Evolutionary conservation across 1,140 invertebrate species (phyloP).

Genomic region (Conopomorpha cramerella): DNA sequence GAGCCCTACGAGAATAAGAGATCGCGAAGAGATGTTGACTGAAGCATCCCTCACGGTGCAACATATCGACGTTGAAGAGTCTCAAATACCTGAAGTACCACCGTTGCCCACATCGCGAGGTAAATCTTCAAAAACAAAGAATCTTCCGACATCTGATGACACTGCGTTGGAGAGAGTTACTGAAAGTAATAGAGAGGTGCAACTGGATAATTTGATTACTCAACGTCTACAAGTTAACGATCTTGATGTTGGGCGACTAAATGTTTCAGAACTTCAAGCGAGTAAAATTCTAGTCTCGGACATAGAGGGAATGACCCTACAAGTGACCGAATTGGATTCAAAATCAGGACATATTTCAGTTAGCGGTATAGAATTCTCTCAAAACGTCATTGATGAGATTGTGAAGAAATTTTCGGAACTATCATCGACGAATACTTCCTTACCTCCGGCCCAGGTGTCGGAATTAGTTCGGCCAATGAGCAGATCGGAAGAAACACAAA

Average conservation of each 20-base stretch:
- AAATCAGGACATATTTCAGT: constrained; percentile 67
- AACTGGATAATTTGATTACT: constrained; percentile 47
- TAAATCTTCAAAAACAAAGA: constrained; percentile 9
- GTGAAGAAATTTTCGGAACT: constrained; percentile 59
- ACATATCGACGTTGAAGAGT: constrained; percentile 39
- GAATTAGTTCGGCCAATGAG: constrained; percentile 21
- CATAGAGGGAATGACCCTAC: constrained; percentile 72
- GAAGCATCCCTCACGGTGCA: constrained; percentile 63
- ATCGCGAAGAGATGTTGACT: constrained; percentile 54
- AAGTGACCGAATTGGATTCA: constrained; percentile 68
- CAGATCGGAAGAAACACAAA: constrained; percentile 52
- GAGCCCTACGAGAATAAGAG: constrained; percentile 57
- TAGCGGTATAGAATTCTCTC: constrained; percentile 68
- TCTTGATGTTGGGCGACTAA: constrained; percentile 75
- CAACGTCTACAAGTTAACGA: constrained; percentile 72
- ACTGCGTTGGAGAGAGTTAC: constrained; percentile 47
- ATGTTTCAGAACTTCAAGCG: constrained; percentile 75
- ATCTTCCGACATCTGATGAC: constrained; percentile 23
- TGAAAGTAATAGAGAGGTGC: constrained; percentile 33
- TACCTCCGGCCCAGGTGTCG: constrained; percentile 8
- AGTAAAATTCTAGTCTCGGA: constrained; percentile 79
- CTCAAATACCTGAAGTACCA: constrained; percentile 39
- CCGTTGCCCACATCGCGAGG: constrained; percentile 33
- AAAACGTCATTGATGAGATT: constrained; percentile 66
- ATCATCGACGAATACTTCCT: constrained; percentile 17